phyloP scores from a whole-genome alignment of 2,888 invertebrate genomes.

The Drosophila anomalata region DNA sequence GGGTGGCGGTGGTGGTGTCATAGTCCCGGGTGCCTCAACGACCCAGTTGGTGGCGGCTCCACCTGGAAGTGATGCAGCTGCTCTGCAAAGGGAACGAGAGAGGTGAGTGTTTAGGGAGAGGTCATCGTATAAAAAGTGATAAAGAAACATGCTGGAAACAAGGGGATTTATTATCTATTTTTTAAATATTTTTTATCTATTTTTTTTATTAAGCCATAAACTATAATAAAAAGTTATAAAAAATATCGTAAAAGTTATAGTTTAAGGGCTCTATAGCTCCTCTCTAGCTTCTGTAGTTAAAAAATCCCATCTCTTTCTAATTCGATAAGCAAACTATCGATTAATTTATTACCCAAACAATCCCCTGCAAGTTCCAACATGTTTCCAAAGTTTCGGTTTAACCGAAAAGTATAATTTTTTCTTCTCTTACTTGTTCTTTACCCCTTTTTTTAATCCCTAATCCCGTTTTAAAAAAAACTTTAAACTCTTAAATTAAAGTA shows the following conservation, averaged over 20 bases:
- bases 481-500: neutral
- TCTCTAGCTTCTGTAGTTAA: neutral
- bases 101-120: slow-evolving; percentile 51
- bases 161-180: neutral
- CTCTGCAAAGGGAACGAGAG: slow-evolving; percentile 60
- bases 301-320: neutral
- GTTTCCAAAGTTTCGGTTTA: slow-evolving; percentile 3
- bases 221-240: neutral
- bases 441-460: slow-evolving; percentile 22
- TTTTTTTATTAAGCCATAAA: neutral
- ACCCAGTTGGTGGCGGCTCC: slow-evolving; percentile 12
- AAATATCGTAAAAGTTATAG: neutral
- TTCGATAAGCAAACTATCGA: neutral
- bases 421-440: neutral
- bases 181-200: neutral
- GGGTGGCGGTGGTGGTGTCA: slow-evolving; percentile 9
- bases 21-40: slow-evolving; percentile 8
- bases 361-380: slow-evolving; percentile 12
- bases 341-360: neutral
- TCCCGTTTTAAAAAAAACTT: neutral
- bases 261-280: neutral
- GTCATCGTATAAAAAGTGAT: too few relatives aligned
- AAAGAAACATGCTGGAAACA: slow-evolving; percentile 10
- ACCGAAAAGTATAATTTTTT: slow-evolving; percentile 3
- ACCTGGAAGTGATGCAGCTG: slow-evolving; percentile 46